A percentile compares a stretch with the other conserved stretches of the same genome.
These are phyloP conservation scores for Cerastis rubricosa DNA, from an alignment of 2,888 invertebrate genomes.

Conservation along the genomic window DNA sequence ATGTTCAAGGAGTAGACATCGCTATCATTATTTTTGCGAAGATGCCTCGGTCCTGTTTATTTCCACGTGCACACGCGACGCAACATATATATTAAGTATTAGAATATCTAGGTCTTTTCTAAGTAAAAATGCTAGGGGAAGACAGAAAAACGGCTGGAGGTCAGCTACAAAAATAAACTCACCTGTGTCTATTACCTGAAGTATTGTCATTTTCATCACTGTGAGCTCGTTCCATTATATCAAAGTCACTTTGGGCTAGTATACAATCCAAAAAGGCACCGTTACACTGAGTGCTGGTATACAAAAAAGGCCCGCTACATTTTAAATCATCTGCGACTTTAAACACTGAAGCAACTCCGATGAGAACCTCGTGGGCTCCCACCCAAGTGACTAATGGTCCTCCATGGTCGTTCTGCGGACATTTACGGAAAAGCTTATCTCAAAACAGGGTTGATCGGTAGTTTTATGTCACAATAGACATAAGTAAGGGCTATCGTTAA, in stretches of 20 bases:
- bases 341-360: conserved; percentile 79
- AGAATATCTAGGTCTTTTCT: no score
- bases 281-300: conserved; percentile 77
- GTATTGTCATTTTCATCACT: no score
- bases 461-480: not conserved
- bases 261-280: conserved; percentile 75
- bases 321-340: conserved; percentile 54
- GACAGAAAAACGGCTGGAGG: no score
- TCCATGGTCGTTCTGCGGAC: conserved; percentile 79
- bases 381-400: conserved; percentile 78
- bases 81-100: not conserved
- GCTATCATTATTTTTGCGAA: not conserved
- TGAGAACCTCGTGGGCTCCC: conserved; percentile 69
- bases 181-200: conserved; percentile 23
- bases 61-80: not conserved
- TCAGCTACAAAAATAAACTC: not conserved
- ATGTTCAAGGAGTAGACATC: not conserved
- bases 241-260: conserved; percentile 41
- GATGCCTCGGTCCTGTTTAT: not conserved
- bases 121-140: not conserved
- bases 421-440: not conserved
- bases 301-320: conserved; percentile 77
- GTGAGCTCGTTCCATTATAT: not conserved
- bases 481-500: not conserved
- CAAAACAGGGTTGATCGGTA: not conserved